Evolutionary conservation across 2,888 invertebrate genomes (phyloP), one percentile per base, ranked within the genome.

Genomic region (Adelognathus sp.): DNA sequence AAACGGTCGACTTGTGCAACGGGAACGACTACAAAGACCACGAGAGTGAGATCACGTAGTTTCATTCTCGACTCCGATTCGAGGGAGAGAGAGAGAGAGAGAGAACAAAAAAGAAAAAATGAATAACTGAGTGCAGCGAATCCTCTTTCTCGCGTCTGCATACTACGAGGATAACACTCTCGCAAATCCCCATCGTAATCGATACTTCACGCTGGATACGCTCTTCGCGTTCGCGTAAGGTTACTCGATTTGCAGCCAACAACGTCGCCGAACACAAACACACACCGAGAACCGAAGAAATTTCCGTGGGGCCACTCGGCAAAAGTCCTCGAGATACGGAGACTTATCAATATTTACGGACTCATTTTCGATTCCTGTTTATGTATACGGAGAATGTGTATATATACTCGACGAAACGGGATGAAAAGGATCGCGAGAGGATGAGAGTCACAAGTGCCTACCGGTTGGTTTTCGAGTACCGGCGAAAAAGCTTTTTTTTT

Each of bases 271-370:
- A 36, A 70, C 58, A 24, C 18, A 50, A 58, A 58, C 33, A 36
- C 27, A n/a, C n/a, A n/a, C 36, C 31, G n/a, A 52, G 69, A 69
- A 39, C 60, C 18, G 39, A 27, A 39, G 67, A 56, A 61, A 67
- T 63, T 50, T 61, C 36, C 44, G n/a, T n/a, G 41, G 36, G 44
- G 33, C 46, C 46, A 54, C 54, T 61, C 60, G 9, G 18, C 11
- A 7, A 36, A 29, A 11, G 44, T 14, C 31, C 46, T 70, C 60
- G 70, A 60, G 58, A 50, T 50, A 39, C 39, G 31, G 39, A 16
- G 29, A 52, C 61, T 79, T 71, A 72, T 75, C 56, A 67, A 75
- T 79, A 79, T 79, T 75, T 75, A 72, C 71, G 36, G 52, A 46
- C 41, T 66, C 61, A 75, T 67, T 67, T 75, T 66, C 44, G 66